Base-by-base conservation (phyloP, 2,113 vertebrate species). In the Cavia porcellus region DNA sequence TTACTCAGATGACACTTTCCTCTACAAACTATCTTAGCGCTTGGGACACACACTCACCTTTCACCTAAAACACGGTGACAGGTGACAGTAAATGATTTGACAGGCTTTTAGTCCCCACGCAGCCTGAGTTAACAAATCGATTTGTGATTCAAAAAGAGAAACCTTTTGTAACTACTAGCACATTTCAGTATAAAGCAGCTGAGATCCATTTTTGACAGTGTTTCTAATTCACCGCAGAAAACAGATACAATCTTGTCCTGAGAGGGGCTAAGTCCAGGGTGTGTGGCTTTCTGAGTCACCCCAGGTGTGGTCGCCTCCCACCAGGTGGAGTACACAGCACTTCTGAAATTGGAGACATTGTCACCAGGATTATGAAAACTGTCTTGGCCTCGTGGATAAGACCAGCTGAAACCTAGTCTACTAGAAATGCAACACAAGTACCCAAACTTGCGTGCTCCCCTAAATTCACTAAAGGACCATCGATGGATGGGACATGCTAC, bases 81-180 rank as follows among this genome's bases (percentile, higher is more conserved):
- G 52, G 38, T 1, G n/a, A 64, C 7, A 74, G 62, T n/a, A 84
- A 83, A 42, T 75, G 72, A 94, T 61, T 17, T 80, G 45, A 45
- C 1, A 89, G 55, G 85, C 77, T 70, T 70, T 70, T 79, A 57
- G 50, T 94, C 59, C 75, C 38, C n/a, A 28, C 30, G 22, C 25
- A 82, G 61, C 55, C 52, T 83, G 12, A 92, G 79, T n/a, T 94
- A 80, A 52, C 72, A 89, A 89, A 91, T 95, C 68, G 30, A 52
- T 79, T 25, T 62, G 28, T 59, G 38, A 93, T 52, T 82, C 68
- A 61, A 89, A 52, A 80, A 83, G 32, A n/a, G 52, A 91, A 89
- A 64, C 15, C 19, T 79, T 90, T 55, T 70, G 24, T 89, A 24
- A 92, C 10, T n/a, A 68, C 42, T 38, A n/a, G 42, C 32, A 11